Conservation (phyloP, 2,888 invertebrate genomes). For the Maniola hyperantus region DNA sequence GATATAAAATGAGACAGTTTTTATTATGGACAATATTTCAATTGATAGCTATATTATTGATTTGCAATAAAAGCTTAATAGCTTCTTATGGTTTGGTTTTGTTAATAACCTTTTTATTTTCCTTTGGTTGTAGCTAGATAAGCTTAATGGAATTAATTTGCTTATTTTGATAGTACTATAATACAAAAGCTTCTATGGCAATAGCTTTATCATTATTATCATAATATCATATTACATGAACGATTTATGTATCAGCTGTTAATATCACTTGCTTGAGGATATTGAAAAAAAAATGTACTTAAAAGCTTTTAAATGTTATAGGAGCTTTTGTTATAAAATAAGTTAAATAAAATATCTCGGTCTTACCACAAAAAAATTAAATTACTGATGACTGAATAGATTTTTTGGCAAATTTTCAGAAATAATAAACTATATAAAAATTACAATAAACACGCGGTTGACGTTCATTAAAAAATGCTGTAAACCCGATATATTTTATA, state of each 20-base stretch:
- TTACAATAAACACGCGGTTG: too few species aligned
- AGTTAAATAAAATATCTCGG: slow-evolving; percentile 21
- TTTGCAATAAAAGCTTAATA: slow-evolving; percentile 36
- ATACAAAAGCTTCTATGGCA: slow-evolving; percentile 66
- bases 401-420: too few species aligned
- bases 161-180: slow-evolving; percentile 39
- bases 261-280: slow-evolving; percentile 16
- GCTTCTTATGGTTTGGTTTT: slow-evolving; percentile 45
- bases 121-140: slow-evolving; percentile 44
- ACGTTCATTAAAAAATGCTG: too few species aligned
- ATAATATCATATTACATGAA: slow-evolving; percentile 11
- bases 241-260: slow-evolving; percentile 3
- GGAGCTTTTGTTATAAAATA: slow-evolving; percentile 50
- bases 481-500: slow-evolving; percentile 18
- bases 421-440: too few species aligned
- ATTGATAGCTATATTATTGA: slow-evolving; percentile 36
- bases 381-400: too few species aligned
- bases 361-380: too few species aligned
- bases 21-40: slow-evolving; percentile 45
- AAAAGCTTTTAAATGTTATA: slow-evolving; percentile 46
- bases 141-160: slow-evolving; percentile 45
- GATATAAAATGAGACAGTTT: not conserved
- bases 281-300: not conserved
- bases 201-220: slow-evolving; percentile 48
- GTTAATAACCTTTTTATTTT: slow-evolving; percentile 38